Evolutionary conservation across 1,140 invertebrate species (phyloP).

Genomic region (Thaumetopoea pityocampa): DNA sequence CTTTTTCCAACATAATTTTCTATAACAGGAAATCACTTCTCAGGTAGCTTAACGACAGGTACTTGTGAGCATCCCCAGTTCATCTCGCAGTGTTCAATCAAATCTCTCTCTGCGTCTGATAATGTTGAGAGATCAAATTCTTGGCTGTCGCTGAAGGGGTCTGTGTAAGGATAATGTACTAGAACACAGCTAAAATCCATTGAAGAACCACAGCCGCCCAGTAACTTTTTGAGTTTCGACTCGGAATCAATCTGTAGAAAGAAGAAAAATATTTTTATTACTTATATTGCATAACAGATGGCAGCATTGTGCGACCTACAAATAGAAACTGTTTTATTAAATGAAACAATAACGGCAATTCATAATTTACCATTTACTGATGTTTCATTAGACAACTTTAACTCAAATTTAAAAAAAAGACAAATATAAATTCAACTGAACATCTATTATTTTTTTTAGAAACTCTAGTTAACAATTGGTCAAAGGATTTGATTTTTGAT

Average conservation of each 20-base stretch:
- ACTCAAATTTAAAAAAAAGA: too few species aligned
- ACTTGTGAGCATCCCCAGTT: constrained; percentile 73
- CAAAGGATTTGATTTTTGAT: too few species aligned
- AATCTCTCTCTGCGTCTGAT: constrained; percentile 68
- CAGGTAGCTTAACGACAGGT: constrained; percentile 77
- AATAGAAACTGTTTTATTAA: too few species aligned
- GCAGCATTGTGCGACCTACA: too few species aligned
- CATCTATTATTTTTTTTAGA: too few species aligned
- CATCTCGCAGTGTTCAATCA: constrained; percentile 77
- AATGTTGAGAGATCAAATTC: constrained; percentile 58
- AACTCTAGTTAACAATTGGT: too few species aligned
- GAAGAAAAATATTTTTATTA: constrained; percentile 27
- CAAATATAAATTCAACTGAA: too few species aligned
- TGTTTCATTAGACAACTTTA: too few species aligned
- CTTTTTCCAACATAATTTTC: constrained; percentile 19
- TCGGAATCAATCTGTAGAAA: constrained; percentile 73
- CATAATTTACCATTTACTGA: too few species aligned
- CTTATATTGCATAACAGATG: too few species aligned
- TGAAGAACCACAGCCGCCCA: constrained; percentile 54
- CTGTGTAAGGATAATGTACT: constrained; percentile 69
- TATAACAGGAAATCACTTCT: constrained; percentile 62
- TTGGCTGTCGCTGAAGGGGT: constrained; percentile 68
- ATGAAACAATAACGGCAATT: too few species aligned
- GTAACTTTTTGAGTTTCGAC: constrained; percentile 71
- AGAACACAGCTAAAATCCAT: constrained; percentile 76